A percentile compares a stretch with the other conserved stretches of the same genome.
Conservation (phyloP, 2,797 vertebrate genomes). For the Schizothorax lantsangensis region DNA sequence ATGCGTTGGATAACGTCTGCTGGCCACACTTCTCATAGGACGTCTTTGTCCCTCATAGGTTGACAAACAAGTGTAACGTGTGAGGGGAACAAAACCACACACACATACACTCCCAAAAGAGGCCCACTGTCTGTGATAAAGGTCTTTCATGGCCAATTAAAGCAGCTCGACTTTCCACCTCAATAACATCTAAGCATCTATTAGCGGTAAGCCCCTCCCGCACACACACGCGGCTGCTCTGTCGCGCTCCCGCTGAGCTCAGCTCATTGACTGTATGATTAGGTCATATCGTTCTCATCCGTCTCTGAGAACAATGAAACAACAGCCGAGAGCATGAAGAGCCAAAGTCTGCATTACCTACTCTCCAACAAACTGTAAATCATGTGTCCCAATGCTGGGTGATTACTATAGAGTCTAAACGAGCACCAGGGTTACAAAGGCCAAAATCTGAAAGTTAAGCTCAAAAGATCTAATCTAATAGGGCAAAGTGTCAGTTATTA, state of each 20-base stretch:
- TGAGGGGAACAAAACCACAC: slow-evolving; percentile 39
- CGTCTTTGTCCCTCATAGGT: slow-evolving; percentile 71
- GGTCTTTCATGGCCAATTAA: slow-evolving; percentile 55
- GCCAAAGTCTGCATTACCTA: slow-evolving; percentile 14
- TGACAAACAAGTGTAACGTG: slow-evolving; percentile 64
- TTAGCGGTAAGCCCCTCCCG: slow-evolving; percentile 30
- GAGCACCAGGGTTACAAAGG: slow-evolving; percentile 14
- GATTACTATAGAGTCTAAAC: slow-evolving; percentile 17
- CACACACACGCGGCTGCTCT: slow-evolving; percentile 13
- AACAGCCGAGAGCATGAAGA: slow-evolving; percentile 33
- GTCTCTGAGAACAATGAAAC: slow-evolving; percentile 48
- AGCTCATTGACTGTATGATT: slow-evolving; percentile 56
- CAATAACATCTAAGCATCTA: slow-evolving; percentile 45
- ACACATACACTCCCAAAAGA: slow-evolving; percentile 28
- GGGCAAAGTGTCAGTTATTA: slow-evolving; percentile 14
- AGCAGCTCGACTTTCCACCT: slow-evolving; percentile 49
- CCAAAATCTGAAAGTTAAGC: not conserved
- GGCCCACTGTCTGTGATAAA: slow-evolving; percentile 42
- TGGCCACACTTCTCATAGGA: slow-evolving; percentile 43
- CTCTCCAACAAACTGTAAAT: slow-evolving; percentile 41
- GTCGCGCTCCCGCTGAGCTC: slow-evolving; percentile 31
- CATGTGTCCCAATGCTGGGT: slow-evolving; percentile 19
- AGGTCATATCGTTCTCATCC: slow-evolving; percentile 49
- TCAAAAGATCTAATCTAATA: not conserved
- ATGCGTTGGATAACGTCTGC: slow-evolving; percentile 60